Conservation (phyloP, 2,797 vertebrate genomes). For the Sarcophilus harrisii region DNA sequence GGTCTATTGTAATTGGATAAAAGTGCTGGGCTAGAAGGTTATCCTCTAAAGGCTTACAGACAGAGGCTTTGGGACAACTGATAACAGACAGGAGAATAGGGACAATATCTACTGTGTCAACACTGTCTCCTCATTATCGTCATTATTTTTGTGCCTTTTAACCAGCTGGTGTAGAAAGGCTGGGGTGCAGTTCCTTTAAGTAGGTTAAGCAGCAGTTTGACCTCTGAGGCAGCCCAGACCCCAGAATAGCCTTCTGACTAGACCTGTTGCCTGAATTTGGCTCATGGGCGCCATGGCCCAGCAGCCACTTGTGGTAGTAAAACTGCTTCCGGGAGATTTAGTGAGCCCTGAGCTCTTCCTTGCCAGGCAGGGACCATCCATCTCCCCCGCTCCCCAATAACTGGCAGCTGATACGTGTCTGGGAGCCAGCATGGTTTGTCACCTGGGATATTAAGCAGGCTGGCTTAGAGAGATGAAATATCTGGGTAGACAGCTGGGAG, state of each 20-base stretch:
- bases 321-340: neutral
- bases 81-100: neutral
- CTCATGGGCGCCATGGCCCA: neutral
- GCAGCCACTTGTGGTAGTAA: neutral
- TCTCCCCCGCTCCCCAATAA: neutral
- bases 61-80: neutral
- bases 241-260: neutral
- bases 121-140: neutral
- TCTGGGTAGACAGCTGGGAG: neutral
- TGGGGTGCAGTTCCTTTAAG: neutral
- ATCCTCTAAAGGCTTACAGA: neutral
- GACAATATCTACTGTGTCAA: neutral
- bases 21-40: neutral
- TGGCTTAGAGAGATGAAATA: conserved; percentile 27
- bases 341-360: neutral
- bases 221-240: neutral
- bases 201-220: neutral
- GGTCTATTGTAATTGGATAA: neutral
- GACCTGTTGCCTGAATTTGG: neutral
- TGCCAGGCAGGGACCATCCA: neutral
- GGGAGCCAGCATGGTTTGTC: neutral
- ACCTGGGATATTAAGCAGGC: neutral
- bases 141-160: neutral
- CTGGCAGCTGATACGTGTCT: neutral
- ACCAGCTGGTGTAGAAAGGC: neutral